A percentile compares a stretch with the other conserved stretches of the same genome.
Conservation (phyloP, 1,140 invertebrate species). For the Drosophila rhopaloa region DNA sequence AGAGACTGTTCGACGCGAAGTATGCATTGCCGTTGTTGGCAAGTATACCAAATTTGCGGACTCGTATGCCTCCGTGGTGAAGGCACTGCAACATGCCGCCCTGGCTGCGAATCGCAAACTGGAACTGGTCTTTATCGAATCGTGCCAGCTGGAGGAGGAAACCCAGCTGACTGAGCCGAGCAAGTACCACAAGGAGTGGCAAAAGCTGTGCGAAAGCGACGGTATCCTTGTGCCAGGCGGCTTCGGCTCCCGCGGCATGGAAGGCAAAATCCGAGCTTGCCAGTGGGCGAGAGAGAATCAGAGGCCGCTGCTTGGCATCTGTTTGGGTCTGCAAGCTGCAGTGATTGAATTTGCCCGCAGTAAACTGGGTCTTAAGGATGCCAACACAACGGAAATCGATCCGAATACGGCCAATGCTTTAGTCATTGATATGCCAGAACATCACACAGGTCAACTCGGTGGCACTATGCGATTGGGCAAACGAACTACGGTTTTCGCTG, state of each 20-base stretch:
- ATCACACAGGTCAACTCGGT: slow-evolving; percentile 96
- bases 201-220: slow-evolving; percentile 93
- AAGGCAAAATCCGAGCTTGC: slow-evolving; percentile 98
- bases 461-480: slow-evolving; percentile 99
- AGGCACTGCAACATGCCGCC: slow-evolving; percentile 97
- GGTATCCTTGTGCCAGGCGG: slow-evolving; percentile 98
- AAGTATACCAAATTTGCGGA: slow-evolving; percentile 99
- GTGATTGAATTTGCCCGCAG: slow-evolving; percentile 99
- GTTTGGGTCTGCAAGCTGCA: slow-evolving; percentile 97
- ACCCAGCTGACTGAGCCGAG: slow-evolving; percentile 91
- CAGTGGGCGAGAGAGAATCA: slow-evolving; percentile 96
- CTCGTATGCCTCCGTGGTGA: slow-evolving; percentile 98
- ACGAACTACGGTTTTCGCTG: slow-evolving; percentile 92
- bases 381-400: slow-evolving; percentile 95
- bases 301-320: slow-evolving; percentile 97
- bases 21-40: slow-evolving; percentile 98
- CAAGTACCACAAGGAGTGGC: slow-evolving; percentile 97
- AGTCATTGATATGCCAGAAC: slow-evolving; percentile 99
- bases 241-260: slow-evolving; percentile 97
- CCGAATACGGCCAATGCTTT: slow-evolving; percentile 90
- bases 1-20: slow-evolving; percentile 91
- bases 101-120: slow-evolving; percentile 93
- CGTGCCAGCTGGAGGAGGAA: slow-evolving; percentile 93
- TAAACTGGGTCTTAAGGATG: slow-evolving; percentile 90
- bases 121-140: slow-evolving; percentile 95